Evolutionary conservation across 2,797 vertebrate genomes (phyloP).

Genomic region (Artibeus jamaicensis): DNA sequence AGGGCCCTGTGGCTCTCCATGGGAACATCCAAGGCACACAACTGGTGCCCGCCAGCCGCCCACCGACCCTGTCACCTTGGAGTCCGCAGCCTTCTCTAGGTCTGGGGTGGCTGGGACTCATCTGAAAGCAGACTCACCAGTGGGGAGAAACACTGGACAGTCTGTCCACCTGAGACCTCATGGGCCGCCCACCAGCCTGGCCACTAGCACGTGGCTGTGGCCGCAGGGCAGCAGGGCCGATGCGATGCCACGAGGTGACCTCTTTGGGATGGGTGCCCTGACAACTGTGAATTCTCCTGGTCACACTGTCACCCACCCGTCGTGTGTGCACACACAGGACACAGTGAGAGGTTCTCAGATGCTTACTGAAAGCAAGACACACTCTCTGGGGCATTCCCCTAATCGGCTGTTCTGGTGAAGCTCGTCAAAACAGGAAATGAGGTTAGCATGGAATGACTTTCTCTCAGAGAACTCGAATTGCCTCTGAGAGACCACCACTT

Average conservation of each 20-base stretch:
- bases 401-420: slow-evolving; percentile 73
- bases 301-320: not conserved
- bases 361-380: slow-evolving; percentile 76
- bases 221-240: not conserved
- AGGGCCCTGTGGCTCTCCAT: not conserved
- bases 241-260: fast-evolving
- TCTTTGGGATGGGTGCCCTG: not conserved
- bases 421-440: slow-evolving; percentile 79
- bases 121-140: not conserved
- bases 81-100: not conserved
- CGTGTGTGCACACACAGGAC: slow-evolving; percentile 29
- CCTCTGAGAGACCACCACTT: slow-evolving; percentile 62
- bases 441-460: slow-evolving; percentile 80
- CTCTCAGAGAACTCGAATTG: slow-evolving; percentile 58
- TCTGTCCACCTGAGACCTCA: not conserved
- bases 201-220: fast-evolving
- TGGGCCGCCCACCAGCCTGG: too few species aligned
- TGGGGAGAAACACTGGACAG: not conserved
- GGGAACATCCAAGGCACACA: not conserved
- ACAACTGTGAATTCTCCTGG: not conserved
- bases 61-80: not conserved
- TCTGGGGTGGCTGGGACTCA: not conserved
- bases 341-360: slow-evolving; percentile 60
- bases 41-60: not conserved
- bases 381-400: slow-evolving; percentile 79